Evolutionary conservation across 2,797 vertebrate species (phyloP).

Genomic region (Pangasius krempfi): DNA sequence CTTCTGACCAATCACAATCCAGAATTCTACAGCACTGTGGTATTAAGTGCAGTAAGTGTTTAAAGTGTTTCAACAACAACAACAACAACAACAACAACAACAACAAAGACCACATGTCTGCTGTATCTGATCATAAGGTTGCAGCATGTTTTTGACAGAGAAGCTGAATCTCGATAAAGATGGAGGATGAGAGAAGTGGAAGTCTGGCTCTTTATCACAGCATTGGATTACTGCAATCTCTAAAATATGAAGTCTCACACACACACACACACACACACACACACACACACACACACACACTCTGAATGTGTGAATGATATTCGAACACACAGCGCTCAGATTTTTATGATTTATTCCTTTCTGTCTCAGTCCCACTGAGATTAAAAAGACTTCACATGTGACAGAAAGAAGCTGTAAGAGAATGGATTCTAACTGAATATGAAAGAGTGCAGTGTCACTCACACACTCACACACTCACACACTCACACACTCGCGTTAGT

Average conservation of each 20-base stretch:
- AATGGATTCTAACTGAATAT: neutral
- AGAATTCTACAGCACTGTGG: neutral
- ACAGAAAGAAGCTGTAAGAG: neutral
- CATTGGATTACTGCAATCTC: constrained; percentile 10
- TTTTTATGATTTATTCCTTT: constrained; percentile 2
- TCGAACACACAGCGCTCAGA: constrained; percentile 14
- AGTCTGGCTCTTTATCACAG: constrained; percentile 28
- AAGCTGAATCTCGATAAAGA: constrained; percentile 42
- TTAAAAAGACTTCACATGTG: constrained; percentile 10
- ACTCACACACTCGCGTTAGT: neutral
- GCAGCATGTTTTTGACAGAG: constrained; percentile 44
- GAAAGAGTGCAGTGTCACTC: neutral
- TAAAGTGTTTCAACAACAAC: neutral
- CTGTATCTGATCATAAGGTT: neutral
- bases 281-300: neutral
- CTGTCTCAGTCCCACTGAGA: neutral
- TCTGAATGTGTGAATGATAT: neutral
- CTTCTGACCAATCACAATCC: neutral
- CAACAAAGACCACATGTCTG: neutral
- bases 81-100: neutral
- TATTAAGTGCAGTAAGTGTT: neutral
- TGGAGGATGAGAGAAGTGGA: constrained; percentile 22
- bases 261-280: constrained; percentile 13
- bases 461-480: neutral
- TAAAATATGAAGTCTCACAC: neutral